Percentiles rank a stretch among this genome's conserved stretches.
Evolutionary conservation across 1,140 invertebrate species (phyloP).

Genomic region (Caligus rogercresseyi): DNA sequence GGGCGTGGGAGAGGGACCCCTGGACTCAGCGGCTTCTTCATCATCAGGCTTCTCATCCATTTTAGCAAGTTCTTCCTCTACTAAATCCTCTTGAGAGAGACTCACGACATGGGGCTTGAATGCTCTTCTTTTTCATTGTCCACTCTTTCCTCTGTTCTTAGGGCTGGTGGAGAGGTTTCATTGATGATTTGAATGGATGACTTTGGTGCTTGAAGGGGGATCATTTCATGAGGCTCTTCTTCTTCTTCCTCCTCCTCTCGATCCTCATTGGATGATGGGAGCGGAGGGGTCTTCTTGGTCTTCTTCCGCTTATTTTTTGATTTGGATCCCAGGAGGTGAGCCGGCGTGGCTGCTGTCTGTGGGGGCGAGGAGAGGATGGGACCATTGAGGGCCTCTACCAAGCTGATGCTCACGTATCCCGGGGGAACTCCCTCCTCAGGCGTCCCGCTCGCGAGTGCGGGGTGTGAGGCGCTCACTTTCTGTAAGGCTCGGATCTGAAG

Average conservation of each 20-base stretch:
- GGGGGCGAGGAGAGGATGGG: constrained; percentile 44
- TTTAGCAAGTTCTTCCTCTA: constrained; percentile 14
- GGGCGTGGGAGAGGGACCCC: background rate
- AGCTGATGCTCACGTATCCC: constrained; percentile 80
- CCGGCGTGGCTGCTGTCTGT: constrained; percentile 29
- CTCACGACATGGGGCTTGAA: background rate
- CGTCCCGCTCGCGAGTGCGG: constrained; percentile 1
- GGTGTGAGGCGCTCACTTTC: constrained; percentile 36
- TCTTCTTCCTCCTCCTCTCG: background rate
- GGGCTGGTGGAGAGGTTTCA: background rate
- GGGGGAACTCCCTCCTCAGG: constrained; percentile 55
- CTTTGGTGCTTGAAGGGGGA: background rate
- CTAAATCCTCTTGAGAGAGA: background rate
- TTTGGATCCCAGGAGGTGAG: background rate
- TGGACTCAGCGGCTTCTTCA: background rate
- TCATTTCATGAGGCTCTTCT: background rate
- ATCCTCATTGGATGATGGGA: background rate
- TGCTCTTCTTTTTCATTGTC: background rate
- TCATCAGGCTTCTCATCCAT: constrained; percentile 1
- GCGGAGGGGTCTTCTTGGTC: background rate
- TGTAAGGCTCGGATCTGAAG: constrained; percentile 87
- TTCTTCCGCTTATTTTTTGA: background rate
- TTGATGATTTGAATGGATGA: background rate
- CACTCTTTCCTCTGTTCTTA: too few relatives aligned
- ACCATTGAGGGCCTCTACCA: constrained; percentile 97